phyloP scores from a whole-genome alignment of 2,888 invertebrate genomes.

The Eugnorisma glareosa region DNA sequence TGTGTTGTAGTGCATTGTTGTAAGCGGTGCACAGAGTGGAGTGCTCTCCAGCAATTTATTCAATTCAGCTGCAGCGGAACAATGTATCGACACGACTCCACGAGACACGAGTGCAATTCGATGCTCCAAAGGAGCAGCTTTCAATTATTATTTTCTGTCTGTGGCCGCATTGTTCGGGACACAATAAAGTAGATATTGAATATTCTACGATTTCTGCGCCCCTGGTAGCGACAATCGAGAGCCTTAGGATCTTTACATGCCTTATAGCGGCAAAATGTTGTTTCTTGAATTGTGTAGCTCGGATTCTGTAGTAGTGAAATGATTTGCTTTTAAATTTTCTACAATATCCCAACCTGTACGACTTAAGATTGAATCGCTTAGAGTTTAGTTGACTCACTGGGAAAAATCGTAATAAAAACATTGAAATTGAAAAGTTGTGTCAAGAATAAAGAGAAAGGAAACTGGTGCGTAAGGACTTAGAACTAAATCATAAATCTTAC shows the following conservation, averaged over 20 bases:
- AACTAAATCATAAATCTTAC: neutral
- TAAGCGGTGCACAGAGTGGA: slow-evolving; percentile 27
- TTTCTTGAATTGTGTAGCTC: slow-evolving; percentile 30
- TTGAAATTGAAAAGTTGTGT: neutral
- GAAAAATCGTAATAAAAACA: neutral
- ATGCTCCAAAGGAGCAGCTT: slow-evolving; percentile 60
- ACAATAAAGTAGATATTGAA: slow-evolving; percentile 67
- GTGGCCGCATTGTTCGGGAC: slow-evolving; percentile 60
- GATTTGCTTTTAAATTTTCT: slow-evolving; percentile 23
- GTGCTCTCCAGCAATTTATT: slow-evolving; percentile 59
- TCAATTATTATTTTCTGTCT: slow-evolving; percentile 68
- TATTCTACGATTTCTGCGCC: slow-evolving; percentile 56
- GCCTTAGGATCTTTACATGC: slow-evolving; percentile 19
- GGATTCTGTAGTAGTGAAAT: slow-evolving; percentile 8
- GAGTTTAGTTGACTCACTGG: neutral
- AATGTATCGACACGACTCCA: slow-evolving; percentile 57
- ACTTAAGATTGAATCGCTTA: neutral
- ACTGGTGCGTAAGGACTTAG: neutral
- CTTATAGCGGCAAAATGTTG: slow-evolving; percentile 26
- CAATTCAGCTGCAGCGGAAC: slow-evolving; percentile 55
- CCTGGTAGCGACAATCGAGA: slow-evolving; percentile 29
- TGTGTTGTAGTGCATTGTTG: slow-evolving; percentile 29
- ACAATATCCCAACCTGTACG: neutral
- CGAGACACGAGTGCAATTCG: slow-evolving; percentile 54
- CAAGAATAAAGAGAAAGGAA: neutral